Evolutionary conservation across 2,113 vertebrate species (phyloP), one percentile per base, ranked within the genome.

Genomic region (Taurulus bubalis): DNA sequence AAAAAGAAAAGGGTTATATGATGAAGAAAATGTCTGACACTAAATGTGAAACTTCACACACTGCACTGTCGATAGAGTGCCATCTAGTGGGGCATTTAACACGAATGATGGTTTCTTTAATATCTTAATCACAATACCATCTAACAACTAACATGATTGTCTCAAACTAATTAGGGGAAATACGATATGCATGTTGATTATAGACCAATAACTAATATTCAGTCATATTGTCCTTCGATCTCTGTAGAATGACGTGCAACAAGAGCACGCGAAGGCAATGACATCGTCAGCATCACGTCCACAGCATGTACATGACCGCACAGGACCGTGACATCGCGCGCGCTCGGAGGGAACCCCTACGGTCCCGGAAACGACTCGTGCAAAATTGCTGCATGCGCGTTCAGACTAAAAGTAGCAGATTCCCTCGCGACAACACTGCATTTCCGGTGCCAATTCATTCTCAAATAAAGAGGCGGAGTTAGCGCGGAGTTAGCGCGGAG

Each of bases 41-140:
- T 26, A 34, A 1, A 18, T 4, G 30, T 68, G 32, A 38, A 9
- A 78, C 28, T 8, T 49, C 34, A 15, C 9, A 51, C 32, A 10
- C 2, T 45, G 8, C 32, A 24, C 36, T 60, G 49, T 20, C 15
- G 3, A 26, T 16, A 82, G 62, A 75, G 79, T 16, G 82, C 79
- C 92, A 92, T 64, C 92, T 93, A 84, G 78, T 67, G 92, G 73
- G 8, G 1, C 0, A 22, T 11, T 20, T 2, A 5, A 12, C 49
- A 2, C 0, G 14, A 69, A 36, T 36, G 51, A 56, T 28, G 6
- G 8, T 26, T 28, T 49, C 8, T 8, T 71, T 24, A 64, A 76
- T 55, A 86, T 78, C 62, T 79, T 12, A 28, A 71, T 47, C 32
- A 42, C 7, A 76, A 26, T 1, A 12, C 16, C 32, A 16, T 4